Base-by-base conservation (phyloP, 2,113 vertebrate species). In the Semicossyphus pulcher region DNA sequence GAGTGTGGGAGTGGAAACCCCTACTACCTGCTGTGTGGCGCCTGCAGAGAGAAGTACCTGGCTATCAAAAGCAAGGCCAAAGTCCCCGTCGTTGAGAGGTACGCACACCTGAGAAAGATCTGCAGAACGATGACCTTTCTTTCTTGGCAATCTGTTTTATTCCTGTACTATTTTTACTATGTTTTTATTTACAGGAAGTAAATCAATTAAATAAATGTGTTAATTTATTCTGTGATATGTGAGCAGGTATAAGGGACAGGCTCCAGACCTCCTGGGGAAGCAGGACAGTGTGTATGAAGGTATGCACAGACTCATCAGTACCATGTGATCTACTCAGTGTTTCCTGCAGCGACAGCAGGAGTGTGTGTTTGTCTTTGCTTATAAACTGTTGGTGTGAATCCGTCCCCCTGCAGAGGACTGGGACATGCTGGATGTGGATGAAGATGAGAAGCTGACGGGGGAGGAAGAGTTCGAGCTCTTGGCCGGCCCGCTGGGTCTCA, bases 271-370 rank as follows among this genome's bases (percentile, higher is more conserved):
- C 39, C 94, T 99, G 92, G 97, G 98, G 26, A 99, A 99, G 89
- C 98, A 99, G 85, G 98, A 99, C 89, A 98, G 97, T 58, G 96
- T 99, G 15, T 99, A 99, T 88, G 98, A 99, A 97, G 98, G 98
- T 99, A 94, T 42, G 54, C 2, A 1, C 6, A 26, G 18, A 14
- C 7, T 41, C 2, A 15, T 3, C 1, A 7, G 7, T 6, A 42
- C 2, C 39, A 37, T 42, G 39, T 39, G 37, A 7, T 5, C 31
- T 9, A 5, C 5, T 32, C 5, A 5, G 31, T 32, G 31, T 32
- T 4, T 32, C n/a, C n/a, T n/a, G n/a, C n/a, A n/a, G 31, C 9
- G 31, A 5, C 5, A 5, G 31, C 28, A 8, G 4, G 15, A 1
- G 16, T 53, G 0, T 32, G 2, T 10, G 4, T 64, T 25, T 51